Evolutionary conservation across 1,140 invertebrate species (phyloP), one percentile per base, ranked within the genome.

Genomic region (Diabrotica undecimpunctata): DNA sequence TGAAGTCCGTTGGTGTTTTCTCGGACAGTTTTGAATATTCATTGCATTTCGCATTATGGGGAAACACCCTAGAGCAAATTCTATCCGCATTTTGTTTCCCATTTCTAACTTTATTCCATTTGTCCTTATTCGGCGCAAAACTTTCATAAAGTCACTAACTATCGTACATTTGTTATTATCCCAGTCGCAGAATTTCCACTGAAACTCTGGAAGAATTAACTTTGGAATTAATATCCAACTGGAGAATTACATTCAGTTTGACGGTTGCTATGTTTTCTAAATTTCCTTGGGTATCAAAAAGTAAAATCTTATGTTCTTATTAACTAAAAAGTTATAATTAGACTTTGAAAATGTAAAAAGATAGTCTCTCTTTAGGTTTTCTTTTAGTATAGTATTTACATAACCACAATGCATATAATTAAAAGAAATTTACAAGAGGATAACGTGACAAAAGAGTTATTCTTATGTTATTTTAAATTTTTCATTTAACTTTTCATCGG

Each of bases 101-200:
- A 46, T 46, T 46, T 46, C 8, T 46, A 46, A 46, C 41, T 46
- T 46, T n/a, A 46, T n/a, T 46, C n/a, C 8, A 10, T 46, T 46
- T 46, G 41, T 46, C n/a, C 41, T 46, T n/a, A 46, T 8, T 46
- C n/a, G 5, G 41, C n/a, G n/a, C n/a, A n/a, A 46, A 46, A 46
- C 41, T 46, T 46, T 46, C 41, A n/a, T 46, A 46, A 46, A 46
- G 41, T 46, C 41, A 10, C 41, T 46, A 46, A 46, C 41, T 46
- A 46, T 10, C n/a, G 41, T 46, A 10, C n/a, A 46, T 46, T 46
- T 46, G 41, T 46, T n/a, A 46, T 46, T 10, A 46, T 46, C 8
- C 8, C n/a, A 46, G 41, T 46, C 41, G 41, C 41, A 46, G 41
- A 46, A 46, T n/a, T 46, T 46, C 8, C n/a, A 25, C 25, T 2